Evolutionary conservation across 2,113 vertebrate species (phyloP).

Genomic region (Atherinomorus stipes): DNA sequence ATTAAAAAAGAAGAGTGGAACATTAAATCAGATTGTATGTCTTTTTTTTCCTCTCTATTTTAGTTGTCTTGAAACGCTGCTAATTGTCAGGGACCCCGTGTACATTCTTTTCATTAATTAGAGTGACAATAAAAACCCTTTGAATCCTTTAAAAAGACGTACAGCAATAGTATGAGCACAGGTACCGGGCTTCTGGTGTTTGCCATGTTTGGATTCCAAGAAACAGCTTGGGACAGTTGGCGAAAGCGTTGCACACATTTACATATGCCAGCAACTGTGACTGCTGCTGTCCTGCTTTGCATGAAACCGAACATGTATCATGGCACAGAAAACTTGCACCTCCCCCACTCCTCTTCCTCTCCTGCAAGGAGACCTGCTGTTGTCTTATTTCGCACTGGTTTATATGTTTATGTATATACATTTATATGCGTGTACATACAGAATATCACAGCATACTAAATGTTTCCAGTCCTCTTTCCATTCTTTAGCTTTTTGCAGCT

Average conservation of each 20-base stretch:
- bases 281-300: constrained; percentile 56
- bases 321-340: constrained; percentile 11
- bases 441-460: neutral
- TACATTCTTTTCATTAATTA: no score
- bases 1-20: constrained; percentile 42
- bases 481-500: neutral
- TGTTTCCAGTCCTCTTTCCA: neutral
- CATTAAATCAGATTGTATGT: constrained; percentile 17
- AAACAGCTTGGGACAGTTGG: constrained; percentile 31
- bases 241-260: constrained; percentile 14
- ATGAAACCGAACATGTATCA: constrained; percentile 33
- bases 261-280: constrained; percentile 51
- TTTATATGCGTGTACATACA: no score
- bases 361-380: constrained; percentile 39
- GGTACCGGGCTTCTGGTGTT: constrained; percentile 37
- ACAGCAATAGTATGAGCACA: constrained; percentile 36
- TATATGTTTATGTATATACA: neutral
- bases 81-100: no score
- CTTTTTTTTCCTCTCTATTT: no score
- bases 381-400: constrained; percentile 42
- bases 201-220: constrained; percentile 50
- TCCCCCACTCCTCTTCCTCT: constrained; percentile 38
- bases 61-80: no score
- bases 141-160: no score
- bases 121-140: no score